phyloP scores from a whole-genome alignment of 2,888 invertebrate species.

The Corbicula japonica region DNA sequence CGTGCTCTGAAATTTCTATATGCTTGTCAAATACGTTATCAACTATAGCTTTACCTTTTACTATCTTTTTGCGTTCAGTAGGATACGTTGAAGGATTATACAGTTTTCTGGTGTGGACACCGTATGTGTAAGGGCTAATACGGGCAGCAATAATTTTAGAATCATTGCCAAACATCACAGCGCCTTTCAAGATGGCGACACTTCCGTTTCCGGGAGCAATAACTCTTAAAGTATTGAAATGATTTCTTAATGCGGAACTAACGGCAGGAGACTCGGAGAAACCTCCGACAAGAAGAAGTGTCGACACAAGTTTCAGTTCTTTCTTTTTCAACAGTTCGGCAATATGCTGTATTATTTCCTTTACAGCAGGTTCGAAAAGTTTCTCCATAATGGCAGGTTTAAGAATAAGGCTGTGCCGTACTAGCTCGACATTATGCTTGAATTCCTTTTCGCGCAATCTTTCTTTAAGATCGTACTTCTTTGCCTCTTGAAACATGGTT shows the following conservation, averaged over 20 bases:
- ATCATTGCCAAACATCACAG: conserved; percentile 67
- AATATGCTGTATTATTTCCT: conserved; percentile 50
- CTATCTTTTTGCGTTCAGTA: conserved; percentile 6
- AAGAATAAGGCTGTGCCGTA: conserved; percentile 47
- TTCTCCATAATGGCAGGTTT: conserved; percentile 40
- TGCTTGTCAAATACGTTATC: conserved; percentile 60
- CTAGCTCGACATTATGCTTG: conserved; percentile 26
- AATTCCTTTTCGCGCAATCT: conserved; percentile 26
- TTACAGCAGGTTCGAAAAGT: conserved; percentile 44
- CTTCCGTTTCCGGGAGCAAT: conserved; percentile 54
- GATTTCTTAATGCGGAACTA: conserved; percentile 39
- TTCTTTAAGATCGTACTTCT: conserved; percentile 31
- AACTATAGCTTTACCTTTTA: conserved; percentile 45
- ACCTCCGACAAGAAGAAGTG: conserved; percentile 65
- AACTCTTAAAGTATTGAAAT: conserved; percentile 42
- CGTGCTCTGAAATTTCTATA: conserved; percentile 43
- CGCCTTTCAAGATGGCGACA: conserved; percentile 62
- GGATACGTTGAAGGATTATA: conserved; percentile 42
- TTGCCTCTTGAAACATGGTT: conserved; percentile 24
- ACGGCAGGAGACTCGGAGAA: conserved; percentile 64
- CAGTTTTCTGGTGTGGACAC: conserved; percentile 52
- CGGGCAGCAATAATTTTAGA: conserved; percentile 56
- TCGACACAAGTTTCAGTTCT: conserved; percentile 34
- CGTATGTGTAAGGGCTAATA: conserved; percentile 65
- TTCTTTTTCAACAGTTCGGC: conserved; percentile 32